Evolutionary conservation across 2,797 vertebrate species (phyloP), one percentile per base, ranked within the genome.

Genomic region (Limosa lapponica): DNA sequence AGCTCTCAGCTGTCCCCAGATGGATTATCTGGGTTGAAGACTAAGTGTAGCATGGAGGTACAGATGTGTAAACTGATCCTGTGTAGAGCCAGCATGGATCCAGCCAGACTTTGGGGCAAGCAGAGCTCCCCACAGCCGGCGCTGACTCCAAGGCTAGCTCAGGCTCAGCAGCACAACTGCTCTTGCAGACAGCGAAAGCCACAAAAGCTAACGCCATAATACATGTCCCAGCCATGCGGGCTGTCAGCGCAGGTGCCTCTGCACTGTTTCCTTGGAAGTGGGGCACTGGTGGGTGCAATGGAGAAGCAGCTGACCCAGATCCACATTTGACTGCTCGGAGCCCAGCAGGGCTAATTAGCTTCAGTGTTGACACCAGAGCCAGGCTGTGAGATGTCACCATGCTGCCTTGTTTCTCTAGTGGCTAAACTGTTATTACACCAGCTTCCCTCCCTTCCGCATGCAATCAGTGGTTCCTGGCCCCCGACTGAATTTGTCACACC

Each of bases 201-300:
- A 13, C 2, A 2, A 55, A 73, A 87, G 6, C 13, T n/a, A 59
- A 15, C 15, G 24, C 20, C 11, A 23, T 2, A 13, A 18, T 24
- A 36, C 0, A 0, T 0, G 0, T 7, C 5, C 17, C 19, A 34
- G 41, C 0, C 1, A 57, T 10, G 17, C 0, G 0, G 20, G 25
- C 41, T 44, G 9, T 36, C 19, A 8, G 14, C 8, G 28, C 6
- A 16, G 32, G 25, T 62, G 28, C 39, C 22, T 52, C 24, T n/a
- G 18, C 8, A 8, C 37, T 24, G 17, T 39, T 51, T 75, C 65
- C 16, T n/a, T 39, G 36, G 28, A 77, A 77, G 24, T 13, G 24
- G 27, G 10, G 7, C 59, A 30, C 16, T 11, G n/a, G 14, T 51
- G 55, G 16, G 17, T 49, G 20, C 6, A 23, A 61, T 7, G 51